phyloP scores from a whole-genome alignment of 2,888 invertebrate genomes.

The Eristalis arbustorum region DNA sequence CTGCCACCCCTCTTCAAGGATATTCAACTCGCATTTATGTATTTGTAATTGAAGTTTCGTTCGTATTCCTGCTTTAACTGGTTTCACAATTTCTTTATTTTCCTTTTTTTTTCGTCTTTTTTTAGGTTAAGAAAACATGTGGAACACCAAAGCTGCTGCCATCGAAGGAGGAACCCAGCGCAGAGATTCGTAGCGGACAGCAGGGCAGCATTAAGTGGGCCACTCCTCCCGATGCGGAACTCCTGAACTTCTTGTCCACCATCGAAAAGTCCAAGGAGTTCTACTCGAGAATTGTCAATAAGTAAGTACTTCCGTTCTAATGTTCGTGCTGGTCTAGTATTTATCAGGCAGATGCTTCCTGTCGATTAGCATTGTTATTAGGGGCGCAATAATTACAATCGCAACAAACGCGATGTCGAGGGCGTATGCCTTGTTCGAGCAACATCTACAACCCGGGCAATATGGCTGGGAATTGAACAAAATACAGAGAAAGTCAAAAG shows the following conservation, averaged over 20 bases:
- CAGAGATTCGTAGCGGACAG: slow-evolving; percentile 77
- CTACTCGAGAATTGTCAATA: slow-evolving; percentile 90
- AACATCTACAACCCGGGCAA: slow-evolving; percentile 34
- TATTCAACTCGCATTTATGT: neutral
- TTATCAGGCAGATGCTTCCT: slow-evolving; percentile 29
- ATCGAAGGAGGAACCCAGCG: slow-evolving; percentile 74
- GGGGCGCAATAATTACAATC: slow-evolving; percentile 24
- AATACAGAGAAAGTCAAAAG: too few species aligned
- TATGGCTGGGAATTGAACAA: slow-evolving; percentile 10
- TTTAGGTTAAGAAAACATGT: slow-evolving; percentile 82
- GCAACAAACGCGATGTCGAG: slow-evolving; percentile 28
- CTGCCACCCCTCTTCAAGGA: neutral
- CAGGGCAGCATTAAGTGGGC: slow-evolving; percentile 83
- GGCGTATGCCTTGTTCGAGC: slow-evolving; percentile 10
- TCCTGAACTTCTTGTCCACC: slow-evolving; percentile 84
- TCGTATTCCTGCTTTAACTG: neutral
- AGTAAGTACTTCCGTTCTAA: slow-evolving; percentile 76
- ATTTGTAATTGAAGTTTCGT: neutral
- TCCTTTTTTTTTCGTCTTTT: slow-evolving; percentile 61
- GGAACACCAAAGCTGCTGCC: slow-evolving; percentile 80
- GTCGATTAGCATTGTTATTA: slow-evolving; percentile 20
- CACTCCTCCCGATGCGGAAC: slow-evolving; percentile 84
- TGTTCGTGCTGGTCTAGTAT: neutral
- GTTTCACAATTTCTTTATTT: neutral
- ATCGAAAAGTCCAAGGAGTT: slow-evolving; percentile 89